Conservation (phyloP, 2,113 vertebrate species). For the Myiozetetes cayanensis region DNA sequence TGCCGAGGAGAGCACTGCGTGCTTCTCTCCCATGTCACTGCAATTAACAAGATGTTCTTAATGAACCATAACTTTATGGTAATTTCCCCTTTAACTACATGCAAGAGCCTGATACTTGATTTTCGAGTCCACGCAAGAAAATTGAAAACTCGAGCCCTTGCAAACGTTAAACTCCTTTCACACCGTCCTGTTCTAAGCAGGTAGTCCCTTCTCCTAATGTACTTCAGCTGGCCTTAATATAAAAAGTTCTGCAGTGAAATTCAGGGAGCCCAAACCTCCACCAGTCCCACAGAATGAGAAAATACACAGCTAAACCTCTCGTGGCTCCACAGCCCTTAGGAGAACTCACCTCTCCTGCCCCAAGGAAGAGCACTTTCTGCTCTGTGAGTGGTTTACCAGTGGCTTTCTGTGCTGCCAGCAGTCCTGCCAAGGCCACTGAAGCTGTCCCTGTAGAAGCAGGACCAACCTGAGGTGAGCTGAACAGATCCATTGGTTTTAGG, state of each 20-base stretch:
- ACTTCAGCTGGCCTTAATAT: neutral
- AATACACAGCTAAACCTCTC: rapidly evolving
- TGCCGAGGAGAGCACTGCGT: neutral
- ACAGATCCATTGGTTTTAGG: rapidly evolving
- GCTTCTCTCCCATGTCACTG: rapidly evolving
- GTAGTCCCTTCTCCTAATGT: neutral
- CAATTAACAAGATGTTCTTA: neutral
- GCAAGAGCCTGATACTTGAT: neutral
- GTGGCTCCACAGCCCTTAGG: too few relatives aligned
- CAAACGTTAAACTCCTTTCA: neutral
- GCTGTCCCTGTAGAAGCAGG: constrained; percentile 83
- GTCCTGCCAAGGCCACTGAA: constrained; percentile 89
- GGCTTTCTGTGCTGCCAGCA: constrained; percentile 87
- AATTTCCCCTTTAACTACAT: neutral
- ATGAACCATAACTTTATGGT: neutral
- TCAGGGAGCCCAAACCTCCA: neutral
- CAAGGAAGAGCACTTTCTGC: constrained; percentile 91
- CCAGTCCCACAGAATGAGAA: neutral
- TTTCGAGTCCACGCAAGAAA: neutral
- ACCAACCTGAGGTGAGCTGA: neutral
- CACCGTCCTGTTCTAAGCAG: neutral
- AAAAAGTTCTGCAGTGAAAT: rapidly evolving
- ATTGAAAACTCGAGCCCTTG: neutral
- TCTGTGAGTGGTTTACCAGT: constrained; percentile 85
- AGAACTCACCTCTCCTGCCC: constrained; percentile 90